phyloP scores from a whole-genome alignment of 2,113 vertebrate genomes.

The Hippotragus niger region DNA sequence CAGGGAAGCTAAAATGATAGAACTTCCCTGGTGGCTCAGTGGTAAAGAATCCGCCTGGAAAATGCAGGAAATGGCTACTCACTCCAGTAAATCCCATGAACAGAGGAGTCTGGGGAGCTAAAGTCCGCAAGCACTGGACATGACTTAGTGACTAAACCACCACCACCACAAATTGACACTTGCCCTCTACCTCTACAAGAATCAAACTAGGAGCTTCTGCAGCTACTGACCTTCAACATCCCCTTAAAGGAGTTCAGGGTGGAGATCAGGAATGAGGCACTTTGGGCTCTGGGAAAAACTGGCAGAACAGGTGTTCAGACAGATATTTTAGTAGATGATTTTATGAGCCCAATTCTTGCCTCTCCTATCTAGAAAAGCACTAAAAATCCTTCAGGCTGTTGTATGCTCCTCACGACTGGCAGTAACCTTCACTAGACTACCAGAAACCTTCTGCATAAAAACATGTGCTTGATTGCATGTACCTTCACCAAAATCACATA shows the following conservation, averaged over 20 bases:
- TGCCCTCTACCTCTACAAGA: neutral
- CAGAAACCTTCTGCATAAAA: neutral
- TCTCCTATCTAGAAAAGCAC: neutral
- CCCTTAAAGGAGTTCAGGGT: neutral
- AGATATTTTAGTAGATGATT: neutral
- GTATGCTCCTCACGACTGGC: neutral
- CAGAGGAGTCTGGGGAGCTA: neutral
- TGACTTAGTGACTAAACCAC: neutral
- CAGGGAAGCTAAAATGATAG: neutral
- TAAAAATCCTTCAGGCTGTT: neutral
- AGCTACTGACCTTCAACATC: neutral
- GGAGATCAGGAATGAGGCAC: neutral
- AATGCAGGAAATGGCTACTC: neutral
- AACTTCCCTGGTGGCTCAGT: neutral
- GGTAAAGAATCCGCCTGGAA: neutral
- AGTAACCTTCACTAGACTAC: neutral
- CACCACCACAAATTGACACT: neutral
- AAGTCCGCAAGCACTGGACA: neutral
- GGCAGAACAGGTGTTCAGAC: neutral
- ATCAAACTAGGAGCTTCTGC: neutral
- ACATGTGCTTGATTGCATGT: neutral
- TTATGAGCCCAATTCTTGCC: neutral
- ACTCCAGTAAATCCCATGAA: neutral
- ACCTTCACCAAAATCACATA: neutral
- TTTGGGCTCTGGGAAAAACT: neutral